Percentiles rank a stretch among this genome's conserved stretches.
Evolutionary conservation across 2,113 vertebrate species (phyloP).

Genomic region (Otus sunia): DNA sequence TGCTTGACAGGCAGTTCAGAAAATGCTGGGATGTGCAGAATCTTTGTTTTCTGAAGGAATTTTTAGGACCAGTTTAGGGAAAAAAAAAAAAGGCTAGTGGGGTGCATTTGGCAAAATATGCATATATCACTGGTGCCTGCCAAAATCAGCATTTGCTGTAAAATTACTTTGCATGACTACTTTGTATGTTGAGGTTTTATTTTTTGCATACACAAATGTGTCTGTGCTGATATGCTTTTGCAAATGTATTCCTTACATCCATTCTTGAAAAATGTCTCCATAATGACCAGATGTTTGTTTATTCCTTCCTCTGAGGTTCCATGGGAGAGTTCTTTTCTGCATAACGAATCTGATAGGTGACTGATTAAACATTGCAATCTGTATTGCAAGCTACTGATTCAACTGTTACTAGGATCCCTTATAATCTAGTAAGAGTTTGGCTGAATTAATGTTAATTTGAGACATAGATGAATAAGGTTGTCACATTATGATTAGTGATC

Average conservation of each 20-base stretch:
- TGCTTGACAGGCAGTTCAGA: slow-evolving; percentile 13
- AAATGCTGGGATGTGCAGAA: neutral
- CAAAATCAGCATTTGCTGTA: slow-evolving; percentile 31
- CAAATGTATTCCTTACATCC: neutral
- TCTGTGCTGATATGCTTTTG: neutral
- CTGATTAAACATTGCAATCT: neutral
- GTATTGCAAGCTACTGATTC: neutral
- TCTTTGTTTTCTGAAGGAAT: neutral
- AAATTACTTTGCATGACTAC: neutral
- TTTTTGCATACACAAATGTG: neutral
- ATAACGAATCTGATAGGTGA: neutral
- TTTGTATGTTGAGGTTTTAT: neutral
- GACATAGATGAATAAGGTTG: neutral
- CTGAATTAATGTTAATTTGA: neutral
- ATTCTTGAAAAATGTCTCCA: neutral
- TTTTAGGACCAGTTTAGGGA: neutral
- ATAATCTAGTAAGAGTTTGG: neutral
- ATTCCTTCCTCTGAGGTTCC: neutral
- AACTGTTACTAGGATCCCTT: neutral
- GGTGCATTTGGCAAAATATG: neutral
- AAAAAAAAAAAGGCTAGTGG: neutral
- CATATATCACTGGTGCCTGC: neutral
- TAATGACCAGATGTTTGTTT: slow-evolving; percentile 1
- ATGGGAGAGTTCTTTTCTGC: neutral
- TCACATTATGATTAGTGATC: neutral